Percentiles rank a stretch among this genome's conserved stretches.
phyloP scores from a whole-genome alignment of 2,113 vertebrate genomes.

The Hemichromis elongatus region DNA sequence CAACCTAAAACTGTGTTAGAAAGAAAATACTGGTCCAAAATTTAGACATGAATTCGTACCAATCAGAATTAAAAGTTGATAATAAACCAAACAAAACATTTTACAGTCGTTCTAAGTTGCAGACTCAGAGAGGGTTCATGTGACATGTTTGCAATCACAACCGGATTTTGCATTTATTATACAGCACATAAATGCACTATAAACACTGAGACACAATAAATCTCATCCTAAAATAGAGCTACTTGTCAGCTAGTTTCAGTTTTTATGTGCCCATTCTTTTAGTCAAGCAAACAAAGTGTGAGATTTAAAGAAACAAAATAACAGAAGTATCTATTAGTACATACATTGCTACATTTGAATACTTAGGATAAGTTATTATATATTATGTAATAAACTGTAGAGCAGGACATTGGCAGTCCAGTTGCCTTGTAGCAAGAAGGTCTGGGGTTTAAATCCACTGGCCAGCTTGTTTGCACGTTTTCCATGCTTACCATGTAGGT shows the following conservation, averaged over 20 bases:
- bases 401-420: not conserved
- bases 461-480: not conserved
- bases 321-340: rapidly evolving
- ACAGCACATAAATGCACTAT: not conserved
- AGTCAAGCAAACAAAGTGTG: not conserved
- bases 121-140: rapidly evolving
- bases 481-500: not conserved
- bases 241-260: not conserved
- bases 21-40: not conserved
- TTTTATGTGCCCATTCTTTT: not conserved
- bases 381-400: not conserved
- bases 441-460: not conserved
- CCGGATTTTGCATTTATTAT: not conserved
- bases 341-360: no score
- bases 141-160: not conserved
- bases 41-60: not conserved
- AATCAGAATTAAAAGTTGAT: not conserved
- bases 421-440: not conserved
- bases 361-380: not conserved
- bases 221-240: not conserved
- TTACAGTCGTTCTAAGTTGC: not conserved
- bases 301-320: not conserved
- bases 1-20: not conserved
- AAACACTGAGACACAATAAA: not conserved
- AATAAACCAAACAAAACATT: not conserved